Evolutionary conservation across 2,888 invertebrate genomes (phyloP).

Genomic region (Mythimna pallens): DNA sequence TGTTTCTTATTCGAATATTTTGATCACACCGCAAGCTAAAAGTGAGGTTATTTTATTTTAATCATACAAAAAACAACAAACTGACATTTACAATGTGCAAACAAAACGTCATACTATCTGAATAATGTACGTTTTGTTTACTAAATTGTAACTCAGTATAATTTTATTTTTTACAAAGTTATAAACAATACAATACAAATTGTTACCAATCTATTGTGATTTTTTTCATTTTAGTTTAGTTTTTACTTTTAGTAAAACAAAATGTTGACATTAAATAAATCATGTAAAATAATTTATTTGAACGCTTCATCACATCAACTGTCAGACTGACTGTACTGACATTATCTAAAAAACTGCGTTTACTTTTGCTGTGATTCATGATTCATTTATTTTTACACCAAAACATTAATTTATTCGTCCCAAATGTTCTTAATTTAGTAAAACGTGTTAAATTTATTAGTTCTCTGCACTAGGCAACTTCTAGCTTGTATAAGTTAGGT

Average conservation of each 20-base stretch:
- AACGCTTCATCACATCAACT: background rate
- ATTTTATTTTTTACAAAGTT: background rate
- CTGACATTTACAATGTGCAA: background rate
- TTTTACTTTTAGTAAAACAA: background rate
- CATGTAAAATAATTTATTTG: background rate
- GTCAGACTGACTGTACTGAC: slow-evolving; percentile 9
- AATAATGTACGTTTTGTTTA: background rate
- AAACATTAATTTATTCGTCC: slow-evolving; percentile 36
- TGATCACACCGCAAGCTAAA: slow-evolving; percentile 8
- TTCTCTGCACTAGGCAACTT: slow-evolving; percentile 22
- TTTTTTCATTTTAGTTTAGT: background rate
- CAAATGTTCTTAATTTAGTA: slow-evolving; percentile 29
- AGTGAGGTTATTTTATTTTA: slow-evolving; percentile 41
- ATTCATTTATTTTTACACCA: slow-evolving; percentile 51
- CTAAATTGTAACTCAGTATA: background rate
- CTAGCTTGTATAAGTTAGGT: slow-evolving; percentile 29
- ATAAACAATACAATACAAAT: background rate
- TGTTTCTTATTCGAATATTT: slow-evolving; percentile 21
- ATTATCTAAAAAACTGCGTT: slow-evolving; percentile 25
- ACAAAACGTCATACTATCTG: background rate
- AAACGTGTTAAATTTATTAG: slow-evolving; percentile 21
- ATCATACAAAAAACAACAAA: background rate
- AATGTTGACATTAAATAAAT: too few relatives aligned
- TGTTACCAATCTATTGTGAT: background rate
- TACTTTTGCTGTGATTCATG: slow-evolving; percentile 48